A percentile compares a stretch with the other conserved stretches of the same genome.
Evolutionary conservation across 2,797 vertebrate genomes (phyloP).

Genomic region (Podarcis siculus): DNA sequence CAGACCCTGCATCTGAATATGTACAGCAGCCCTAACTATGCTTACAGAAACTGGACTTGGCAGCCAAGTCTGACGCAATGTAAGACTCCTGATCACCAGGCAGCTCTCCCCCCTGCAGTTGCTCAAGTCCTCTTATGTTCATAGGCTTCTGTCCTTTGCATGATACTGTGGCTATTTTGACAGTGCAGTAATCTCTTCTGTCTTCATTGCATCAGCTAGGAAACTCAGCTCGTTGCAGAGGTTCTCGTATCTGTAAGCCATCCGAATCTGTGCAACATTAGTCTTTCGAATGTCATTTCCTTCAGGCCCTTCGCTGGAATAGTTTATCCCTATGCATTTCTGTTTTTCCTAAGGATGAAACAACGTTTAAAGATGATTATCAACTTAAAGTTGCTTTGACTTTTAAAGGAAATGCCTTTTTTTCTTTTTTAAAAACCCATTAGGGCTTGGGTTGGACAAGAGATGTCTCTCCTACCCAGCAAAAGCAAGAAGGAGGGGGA

Average conservation of each 20-base stretch:
- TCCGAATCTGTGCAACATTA: slow-evolving; percentile 96
- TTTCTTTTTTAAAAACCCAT: neutral
- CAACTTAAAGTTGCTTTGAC: slow-evolving; percentile 30
- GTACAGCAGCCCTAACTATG: slow-evolving; percentile 57
- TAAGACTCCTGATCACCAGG: neutral
- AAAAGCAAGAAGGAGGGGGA: neutral
- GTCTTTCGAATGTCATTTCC: slow-evolving; percentile 94
- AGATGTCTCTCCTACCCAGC: neutral
- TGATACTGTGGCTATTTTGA: slow-evolving; percentile 65
- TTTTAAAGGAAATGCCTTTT: neutral
- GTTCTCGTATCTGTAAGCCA: slow-evolving; percentile 93
- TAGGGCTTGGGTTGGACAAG: too few relatives aligned
- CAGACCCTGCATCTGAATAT: slow-evolving; percentile 37
- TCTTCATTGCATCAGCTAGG: slow-evolving; percentile 90
- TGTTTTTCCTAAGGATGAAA: slow-evolving; percentile 87
- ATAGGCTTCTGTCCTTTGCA: slow-evolving; percentile 28
- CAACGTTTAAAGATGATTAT: slow-evolving; percentile 32
- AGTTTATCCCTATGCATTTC: slow-evolving; percentile 90
- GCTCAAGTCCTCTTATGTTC: slow-evolving; percentile 22
- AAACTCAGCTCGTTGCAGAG: slow-evolving; percentile 95
- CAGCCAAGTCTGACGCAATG: slow-evolving; percentile 16
- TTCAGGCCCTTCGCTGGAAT: slow-evolving; percentile 90
- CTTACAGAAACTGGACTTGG: slow-evolving; percentile 34
- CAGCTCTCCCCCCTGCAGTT: slow-evolving; percentile 20
- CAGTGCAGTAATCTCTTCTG: slow-evolving; percentile 73